phyloP scores from a whole-genome alignment of 2,113 vertebrate genomes.

The Engraulis encrasicolus region DNA sequence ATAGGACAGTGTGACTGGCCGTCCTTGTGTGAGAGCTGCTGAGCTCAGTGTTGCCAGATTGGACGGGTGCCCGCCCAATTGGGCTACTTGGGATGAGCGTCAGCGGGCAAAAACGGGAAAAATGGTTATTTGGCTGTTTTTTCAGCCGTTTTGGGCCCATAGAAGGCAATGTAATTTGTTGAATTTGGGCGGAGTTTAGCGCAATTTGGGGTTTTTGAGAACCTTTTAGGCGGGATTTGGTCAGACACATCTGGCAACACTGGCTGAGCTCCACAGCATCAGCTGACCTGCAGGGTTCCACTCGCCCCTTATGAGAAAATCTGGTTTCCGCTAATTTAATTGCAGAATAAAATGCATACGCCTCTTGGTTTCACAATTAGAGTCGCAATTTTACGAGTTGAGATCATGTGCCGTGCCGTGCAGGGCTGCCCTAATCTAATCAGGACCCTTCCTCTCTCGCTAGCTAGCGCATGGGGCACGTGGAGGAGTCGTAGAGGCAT shows the following conservation, averaged over 20 bases:
- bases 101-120: too few species aligned
- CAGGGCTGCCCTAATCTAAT: constrained; percentile 43
- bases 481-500: constrained; percentile 37
- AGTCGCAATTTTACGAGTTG: constrained; percentile 57
- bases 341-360: constrained; percentile 56
- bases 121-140: too few species aligned
- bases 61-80: too few species aligned
- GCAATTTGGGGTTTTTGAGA: too few species aligned
- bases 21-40: constrained; percentile 29
- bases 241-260: too few species aligned
- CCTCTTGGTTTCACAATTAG: constrained; percentile 62
- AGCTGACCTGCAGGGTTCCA: constrained; percentile 55
- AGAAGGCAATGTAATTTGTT: too few species aligned
- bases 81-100: too few species aligned
- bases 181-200: too few species aligned
- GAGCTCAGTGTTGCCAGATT: too few species aligned
- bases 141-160: too few species aligned
- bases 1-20: not conserved
- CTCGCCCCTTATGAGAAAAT: constrained; percentile 39
- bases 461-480: constrained; percentile 51
- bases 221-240: too few species aligned
- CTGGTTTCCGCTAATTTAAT: constrained; percentile 62
- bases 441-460: constrained; percentile 41
- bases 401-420: constrained; percentile 71
- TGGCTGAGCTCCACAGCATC: constrained; percentile 38